Evolutionary conservation across 2,888 invertebrate genomes (phyloP).

Genomic region (Cantharis rufa): DNA sequence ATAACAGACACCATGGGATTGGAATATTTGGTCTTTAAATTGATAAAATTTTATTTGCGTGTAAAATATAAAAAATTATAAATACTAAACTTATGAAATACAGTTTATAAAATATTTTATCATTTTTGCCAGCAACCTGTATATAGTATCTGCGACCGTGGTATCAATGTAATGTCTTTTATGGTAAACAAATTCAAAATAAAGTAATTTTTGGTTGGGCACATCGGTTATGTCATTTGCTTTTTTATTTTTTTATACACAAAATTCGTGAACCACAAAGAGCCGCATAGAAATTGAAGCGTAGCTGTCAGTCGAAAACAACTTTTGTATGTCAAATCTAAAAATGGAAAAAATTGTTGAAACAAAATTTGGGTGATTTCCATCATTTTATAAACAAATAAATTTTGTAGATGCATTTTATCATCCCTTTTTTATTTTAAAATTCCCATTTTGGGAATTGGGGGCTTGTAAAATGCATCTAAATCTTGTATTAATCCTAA

Average conservation of each 20-base stretch:
- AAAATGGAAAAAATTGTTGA: conserved; percentile 28
- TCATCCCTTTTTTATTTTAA: too few species aligned
- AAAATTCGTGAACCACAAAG: conserved; percentile 51
- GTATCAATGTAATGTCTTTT: not conserved
- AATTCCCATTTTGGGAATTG: too few species aligned
- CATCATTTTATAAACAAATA: not conserved
- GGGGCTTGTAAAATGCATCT: too few species aligned
- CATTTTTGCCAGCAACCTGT: not conserved
- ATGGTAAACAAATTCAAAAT: not conserved
- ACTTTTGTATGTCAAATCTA: conserved; percentile 48
- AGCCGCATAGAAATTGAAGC: conserved; percentile 50
- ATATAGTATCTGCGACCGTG: not conserved
- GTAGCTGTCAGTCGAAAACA: conserved; percentile 50
- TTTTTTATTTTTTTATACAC: conserved; percentile 48
- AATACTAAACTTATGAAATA: not conserved
- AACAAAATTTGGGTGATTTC: not conserved
- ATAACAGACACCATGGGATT: not conserved
- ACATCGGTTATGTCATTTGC: not conserved
- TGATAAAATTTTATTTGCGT: not conserved
- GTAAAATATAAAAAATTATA: not conserved
- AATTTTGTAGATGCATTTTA: too few species aligned
- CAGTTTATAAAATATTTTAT: not conserved
- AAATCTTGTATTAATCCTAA: not conserved
- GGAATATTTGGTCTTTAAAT: not conserved
- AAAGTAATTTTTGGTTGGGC: not conserved